Evolutionary conservation across 92 coral and sea anemone genomes (phyloP).

Genomic region (Siderastrea siderea): DNA sequence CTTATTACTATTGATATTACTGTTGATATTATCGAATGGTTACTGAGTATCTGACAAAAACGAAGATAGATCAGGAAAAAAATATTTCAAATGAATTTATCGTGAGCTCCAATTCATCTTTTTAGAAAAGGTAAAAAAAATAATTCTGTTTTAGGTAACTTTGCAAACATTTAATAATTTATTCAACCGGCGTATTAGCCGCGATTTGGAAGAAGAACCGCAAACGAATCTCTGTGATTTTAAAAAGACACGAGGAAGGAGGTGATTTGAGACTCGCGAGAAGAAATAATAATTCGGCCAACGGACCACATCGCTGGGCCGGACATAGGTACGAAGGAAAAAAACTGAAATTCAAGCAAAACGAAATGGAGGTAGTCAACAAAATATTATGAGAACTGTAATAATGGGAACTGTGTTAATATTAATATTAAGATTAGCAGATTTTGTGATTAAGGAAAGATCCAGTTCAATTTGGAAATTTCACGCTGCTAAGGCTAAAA

Average conservation of each 20-base stretch:
- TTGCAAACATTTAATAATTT: slow-evolving; percentile 17
- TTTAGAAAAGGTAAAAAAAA: background rate
- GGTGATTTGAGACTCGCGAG: background rate
- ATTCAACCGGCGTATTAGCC: slow-evolving; percentile 4
- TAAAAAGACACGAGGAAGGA: background rate
- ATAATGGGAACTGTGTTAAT: slow-evolving; percentile 1
- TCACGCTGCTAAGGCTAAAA: background rate
- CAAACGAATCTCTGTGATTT: background rate
- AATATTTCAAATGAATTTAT: background rate
- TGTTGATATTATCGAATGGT: background rate
- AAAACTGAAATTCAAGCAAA: background rate
- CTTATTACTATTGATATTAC: background rate
- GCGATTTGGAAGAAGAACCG: slow-evolving; percentile 11
- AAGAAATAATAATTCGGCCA: background rate
- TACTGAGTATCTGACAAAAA: background rate
- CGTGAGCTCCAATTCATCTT: background rate
- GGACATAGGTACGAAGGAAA: background rate
- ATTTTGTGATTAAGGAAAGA: slow-evolving; percentile 1
- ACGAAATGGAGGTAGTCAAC: background rate
- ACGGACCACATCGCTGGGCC: background rate
- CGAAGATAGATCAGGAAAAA: background rate
- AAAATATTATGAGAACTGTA: too few species aligned
- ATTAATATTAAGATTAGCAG: background rate
- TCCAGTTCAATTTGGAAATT: background rate
- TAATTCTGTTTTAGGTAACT: background rate